A percentile compares a stretch with the other conserved stretches of the same genome.
phyloP scores from a whole-genome alignment of 1,140 invertebrate species.

The Hydropsyche tenuis region DNA sequence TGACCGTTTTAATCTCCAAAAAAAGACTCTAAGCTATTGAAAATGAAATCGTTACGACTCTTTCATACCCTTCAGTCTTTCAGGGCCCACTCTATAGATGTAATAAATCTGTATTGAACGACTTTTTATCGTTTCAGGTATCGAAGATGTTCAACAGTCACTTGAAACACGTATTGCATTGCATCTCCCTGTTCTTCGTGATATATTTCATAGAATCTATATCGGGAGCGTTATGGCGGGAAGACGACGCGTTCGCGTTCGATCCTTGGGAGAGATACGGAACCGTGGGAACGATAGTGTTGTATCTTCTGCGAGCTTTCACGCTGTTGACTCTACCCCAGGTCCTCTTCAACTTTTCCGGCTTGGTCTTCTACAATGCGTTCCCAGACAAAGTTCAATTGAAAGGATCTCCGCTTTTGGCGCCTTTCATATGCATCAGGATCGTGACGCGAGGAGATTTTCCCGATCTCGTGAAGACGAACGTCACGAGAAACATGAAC shows the following conservation, averaged over 20 bases:
- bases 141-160: conserved; percentile 57
- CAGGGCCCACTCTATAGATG: no score
- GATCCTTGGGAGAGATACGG: conserved; percentile 86
- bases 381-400: conserved; percentile 92
- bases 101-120: no score
- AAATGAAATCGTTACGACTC: no score
- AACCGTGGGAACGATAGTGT: conserved; percentile 69
- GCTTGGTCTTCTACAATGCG: conserved; percentile 90
- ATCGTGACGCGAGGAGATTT: conserved; percentile 96
- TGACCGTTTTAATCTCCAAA: no score
- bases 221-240: conserved; percentile 78
- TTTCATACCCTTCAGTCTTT: no score
- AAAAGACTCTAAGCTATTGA: no score
- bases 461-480: conserved; percentile 88
- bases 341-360: conserved; percentile 91
- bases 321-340: conserved; percentile 89
- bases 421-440: conserved; percentile 94
- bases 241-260: conserved; percentile 66
- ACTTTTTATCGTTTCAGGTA: conserved; percentile 55
- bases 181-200: conserved; percentile 74
- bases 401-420: conserved; percentile 87
- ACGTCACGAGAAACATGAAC: conserved; percentile 89
- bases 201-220: conserved; percentile 81
- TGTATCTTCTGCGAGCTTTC: conserved; percentile 82
- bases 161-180: conserved; percentile 71